Evolutionary conservation across 2,797 vertebrate species (phyloP), one percentile per base, ranked within the genome.

Genomic region (Acipenser transmontanus): DNA sequence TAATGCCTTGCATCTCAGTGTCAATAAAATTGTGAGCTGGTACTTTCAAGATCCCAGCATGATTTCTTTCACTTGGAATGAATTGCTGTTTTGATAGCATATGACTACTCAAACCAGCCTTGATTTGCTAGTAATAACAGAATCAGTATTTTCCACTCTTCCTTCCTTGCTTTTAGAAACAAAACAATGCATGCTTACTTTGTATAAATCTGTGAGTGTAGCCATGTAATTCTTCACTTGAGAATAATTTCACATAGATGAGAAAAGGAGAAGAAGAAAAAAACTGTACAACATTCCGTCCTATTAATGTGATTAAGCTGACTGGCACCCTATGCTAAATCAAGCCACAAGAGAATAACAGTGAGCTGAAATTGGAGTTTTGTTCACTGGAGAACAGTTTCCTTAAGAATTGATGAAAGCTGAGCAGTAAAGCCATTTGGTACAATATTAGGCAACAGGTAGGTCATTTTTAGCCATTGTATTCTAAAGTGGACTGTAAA

Each of bases 301-400:
- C 61, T 65, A 73, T 68, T 73, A 74, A 74, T 71, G 62, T 75
- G 74, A 77, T 73, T 75, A 73, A 62, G 59, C 73, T 69, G 73
- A 76, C 72, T 76, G 71, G 72, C 66, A 70, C 56, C 67, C 67
- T 66, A 14, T 66, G 64, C 62, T 67, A 71, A 74, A 74, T 72
- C 59, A 69, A 77, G 61, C 70, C 74, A 52, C 51, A 51, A 47
- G 61, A 49, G 64, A 72, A 69, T 68, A 71, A 56, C 64, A n/a
- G 54, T 50, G 59, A 68, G 69, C 65, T 65, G 70, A 69, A 71
- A n/a, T n/a, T n/a, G n/a, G n/a, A n/a, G n/a, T n/a, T n/a, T n/a
- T n/a, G n/a, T n/a, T n/a, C n/a, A n/a, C n/a, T n/a, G n/a, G n/a
- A 4, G 34, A 34, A 72, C 54, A 8, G 66, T 70, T 69, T 66